Evolutionary conservation across 2,113 vertebrate species (phyloP), one percentile per base, ranked within the genome.

Genomic region (Mormyrus lacerda): DNA sequence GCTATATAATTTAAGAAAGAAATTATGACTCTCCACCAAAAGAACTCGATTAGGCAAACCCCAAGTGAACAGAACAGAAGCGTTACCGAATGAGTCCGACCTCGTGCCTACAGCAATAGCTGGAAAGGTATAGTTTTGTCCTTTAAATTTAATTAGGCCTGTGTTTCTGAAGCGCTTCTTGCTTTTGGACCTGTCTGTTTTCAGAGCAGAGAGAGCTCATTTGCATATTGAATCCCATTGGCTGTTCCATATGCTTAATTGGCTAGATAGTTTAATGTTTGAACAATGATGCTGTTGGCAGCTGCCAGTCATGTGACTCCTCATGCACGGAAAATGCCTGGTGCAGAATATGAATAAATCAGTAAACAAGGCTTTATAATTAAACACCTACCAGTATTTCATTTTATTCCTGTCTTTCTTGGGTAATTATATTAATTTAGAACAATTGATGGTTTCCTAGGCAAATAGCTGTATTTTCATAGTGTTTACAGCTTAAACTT

Each of bases 131-230:
- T 53, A 87, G 85, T 39, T 51, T 47, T 85, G 44, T 50, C 47
- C 83, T 85, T 53, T 53, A 85, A 85, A 85, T 85, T 85, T 48
- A 87, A 87, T 87, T 53, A 53, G 48, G 48, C 85, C 85, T 87
- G 85, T 31, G 48, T 35, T 51, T 35, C 84, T 15, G 45, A 50
- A 17, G 44, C 51, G 3, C 27, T 19, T 35, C 44, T 19, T 47
- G 47, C 48, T 35, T 87, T 85, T 31, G 48, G 48, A 50, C 48
- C n/a, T 31, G 24, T n/a, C 24, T n/a, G 48, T 19, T 87, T 87
- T 19, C 48, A 53, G 85, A 53, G 47, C 45, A 51, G 48, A 10
- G n/a, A 87, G 85, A 31, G 47, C 24, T 50, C 13, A 87, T 87
- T 55, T 87, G 48, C 85, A 87, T 53, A 87, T 27, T 8, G 21